Evolutionary conservation across 2,797 vertebrate species (phyloP).

Genomic region (Hemibagrus guttatus): DNA sequence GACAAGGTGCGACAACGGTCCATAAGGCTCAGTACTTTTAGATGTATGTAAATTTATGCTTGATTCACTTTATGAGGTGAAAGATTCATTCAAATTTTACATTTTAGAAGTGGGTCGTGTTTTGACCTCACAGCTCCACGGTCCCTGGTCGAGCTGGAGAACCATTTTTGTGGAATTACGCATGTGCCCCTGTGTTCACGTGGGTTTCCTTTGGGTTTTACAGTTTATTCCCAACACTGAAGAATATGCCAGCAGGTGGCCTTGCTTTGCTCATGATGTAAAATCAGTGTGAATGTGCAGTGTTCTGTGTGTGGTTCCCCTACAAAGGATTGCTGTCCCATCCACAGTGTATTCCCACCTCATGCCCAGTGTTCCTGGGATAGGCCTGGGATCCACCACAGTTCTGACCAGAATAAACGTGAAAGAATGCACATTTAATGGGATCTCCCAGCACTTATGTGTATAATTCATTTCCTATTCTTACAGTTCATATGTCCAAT

Average conservation of each 20-base stretch:
- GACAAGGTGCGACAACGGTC: neutral
- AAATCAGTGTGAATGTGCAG: neutral
- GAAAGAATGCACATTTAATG: neutral
- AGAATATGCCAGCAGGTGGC: neutral
- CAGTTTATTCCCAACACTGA: neutral
- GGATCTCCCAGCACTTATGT: neutral
- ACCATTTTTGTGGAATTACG: neutral
- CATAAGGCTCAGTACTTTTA: neutral
- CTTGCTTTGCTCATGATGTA: neutral
- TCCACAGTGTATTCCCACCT: neutral
- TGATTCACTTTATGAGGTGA: neutral
- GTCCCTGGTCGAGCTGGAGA: neutral
- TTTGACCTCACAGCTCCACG: neutral
- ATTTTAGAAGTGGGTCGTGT: neutral
- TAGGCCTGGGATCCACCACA: neutral
- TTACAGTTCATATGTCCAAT: neutral
- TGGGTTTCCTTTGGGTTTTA: neutral
- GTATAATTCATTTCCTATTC: neutral
- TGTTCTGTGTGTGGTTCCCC: neutral
- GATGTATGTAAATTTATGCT: too few species aligned
- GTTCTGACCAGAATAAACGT: neutral
- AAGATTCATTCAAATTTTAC: neutral
- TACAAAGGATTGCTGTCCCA: neutral
- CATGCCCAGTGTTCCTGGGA: neutral
- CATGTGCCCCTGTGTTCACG: neutral